Percentiles rank a stretch among this genome's conserved stretches.
Evolutionary conservation across 1,140 invertebrate species (phyloP).

Genomic region (Nasonia vitripennis): DNA sequence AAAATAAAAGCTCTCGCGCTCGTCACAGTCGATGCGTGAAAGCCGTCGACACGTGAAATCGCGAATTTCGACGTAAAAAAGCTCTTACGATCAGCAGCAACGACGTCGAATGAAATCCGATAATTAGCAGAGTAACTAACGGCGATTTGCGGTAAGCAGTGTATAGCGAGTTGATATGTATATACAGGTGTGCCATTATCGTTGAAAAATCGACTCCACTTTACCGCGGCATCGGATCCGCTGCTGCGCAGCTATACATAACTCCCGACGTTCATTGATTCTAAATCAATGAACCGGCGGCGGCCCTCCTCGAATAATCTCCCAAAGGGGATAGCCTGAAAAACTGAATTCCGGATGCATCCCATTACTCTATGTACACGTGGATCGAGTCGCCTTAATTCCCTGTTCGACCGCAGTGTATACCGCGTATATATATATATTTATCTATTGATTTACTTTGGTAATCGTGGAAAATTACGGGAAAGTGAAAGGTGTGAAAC

Average conservation of each 20-base stretch:
- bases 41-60: neutral
- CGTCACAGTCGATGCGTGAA: too few relatives aligned
- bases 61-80: neutral
- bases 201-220: too few relatives aligned
- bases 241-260: neutral
- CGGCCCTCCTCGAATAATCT: neutral
- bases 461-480: neutral
- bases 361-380: conserved; percentile 13
- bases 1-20: too few relatives aligned
- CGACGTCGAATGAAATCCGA: neutral
- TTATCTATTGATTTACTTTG: too few relatives aligned
- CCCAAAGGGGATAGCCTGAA: neutral
- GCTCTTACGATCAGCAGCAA: neutral
- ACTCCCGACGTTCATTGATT: neutral
- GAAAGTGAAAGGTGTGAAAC: neutral
- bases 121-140: neutral
- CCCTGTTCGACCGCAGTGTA: neutral
- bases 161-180: neutral
- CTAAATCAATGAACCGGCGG: conserved; percentile 3
- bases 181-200: too few relatives aligned
- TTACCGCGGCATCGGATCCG: too few relatives aligned
- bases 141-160: neutral
- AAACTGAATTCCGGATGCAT: conserved; percentile 13
- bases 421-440: neutral
- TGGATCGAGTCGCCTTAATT: conserved; percentile 23